Evolutionary conservation across 2,888 invertebrate species (phyloP), one percentile per base, ranked within the genome.

Genomic region (Margaritifera margaritifera): DNA sequence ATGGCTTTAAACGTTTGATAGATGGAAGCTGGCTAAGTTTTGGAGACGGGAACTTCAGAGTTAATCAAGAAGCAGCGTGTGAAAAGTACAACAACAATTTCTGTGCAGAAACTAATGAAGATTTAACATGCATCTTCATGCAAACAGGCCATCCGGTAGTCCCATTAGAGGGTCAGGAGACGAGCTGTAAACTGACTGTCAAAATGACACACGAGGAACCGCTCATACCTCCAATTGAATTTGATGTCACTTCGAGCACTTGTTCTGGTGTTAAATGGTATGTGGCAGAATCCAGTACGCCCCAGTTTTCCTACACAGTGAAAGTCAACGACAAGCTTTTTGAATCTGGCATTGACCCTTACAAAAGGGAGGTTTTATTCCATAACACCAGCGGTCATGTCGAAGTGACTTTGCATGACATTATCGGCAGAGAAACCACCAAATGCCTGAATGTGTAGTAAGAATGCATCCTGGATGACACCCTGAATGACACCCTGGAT

Each of bases 91-190:
- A 75, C 42, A 66, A 75, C 24, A 79, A 74, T 57, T 80, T 60
- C 66, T 69, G 78, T 27, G 68, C 71, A 5, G 77, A 74, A 19
- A 62, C 62, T 1, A 68, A 74, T 50, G 68, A 71, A 3, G 69
- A 68, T 18, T 71, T 70, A 22, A 74, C 65, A 62, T 68, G 70
- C 54, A 68, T 60, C 52, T 62, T 55, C 19, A 57, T 80, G 64
- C 75, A 74, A 42, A 78, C 77, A 8, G 87, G 86, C 22, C 83
- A 82, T 57, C 75, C 78, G 22, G 72, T 71, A 58, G 70, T 78
- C 20, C 72, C 71, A 24, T 70, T 75, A 6, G 61, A 62, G 15
- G 55, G 54, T 31, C 67, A 78, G 11, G 80, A 64, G 11, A 65
- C 64, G 18, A 77, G 69, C 15, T 54, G 52, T 3, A 61, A 58